phyloP scores from a whole-genome alignment of 2,113 vertebrate genomes.

The Podiceps cristatus region DNA sequence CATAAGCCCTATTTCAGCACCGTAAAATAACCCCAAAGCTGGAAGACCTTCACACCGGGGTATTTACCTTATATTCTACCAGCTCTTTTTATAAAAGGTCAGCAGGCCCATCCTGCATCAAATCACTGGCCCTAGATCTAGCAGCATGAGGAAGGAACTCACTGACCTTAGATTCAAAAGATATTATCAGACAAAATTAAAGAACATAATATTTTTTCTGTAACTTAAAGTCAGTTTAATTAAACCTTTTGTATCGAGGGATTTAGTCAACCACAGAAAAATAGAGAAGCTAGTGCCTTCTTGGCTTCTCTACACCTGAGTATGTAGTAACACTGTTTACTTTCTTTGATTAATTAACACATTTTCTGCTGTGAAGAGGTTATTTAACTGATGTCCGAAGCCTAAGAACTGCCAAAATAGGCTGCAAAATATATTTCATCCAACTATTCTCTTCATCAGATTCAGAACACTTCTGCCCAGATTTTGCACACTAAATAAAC shows the following conservation, averaged over 20 bases:
- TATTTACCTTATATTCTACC: not conserved
- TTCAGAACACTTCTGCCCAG: not conserved
- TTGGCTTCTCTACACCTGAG: not conserved
- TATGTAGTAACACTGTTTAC: not conserved
- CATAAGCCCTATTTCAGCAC: not conserved
- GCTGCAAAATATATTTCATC: not conserved
- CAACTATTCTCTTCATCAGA: not conserved
- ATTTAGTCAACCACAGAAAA: not conserved
- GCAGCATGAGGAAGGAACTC: not conserved
- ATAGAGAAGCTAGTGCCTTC: not conserved
- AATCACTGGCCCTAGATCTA: not conserved
- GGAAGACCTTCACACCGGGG: not conserved
- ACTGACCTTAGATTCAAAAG: not conserved
- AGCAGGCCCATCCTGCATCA: not conserved
- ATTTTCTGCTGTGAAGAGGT: not conserved
- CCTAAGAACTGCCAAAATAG: not conserved
- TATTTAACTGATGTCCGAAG: not conserved
- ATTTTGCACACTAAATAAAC: not conserved
- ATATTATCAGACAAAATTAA: not conserved
- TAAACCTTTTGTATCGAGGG: not conserved
- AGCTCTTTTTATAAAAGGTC: not conserved
- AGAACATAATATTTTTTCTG: not conserved
- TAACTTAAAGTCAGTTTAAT: not conserved
- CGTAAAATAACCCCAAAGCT: not conserved
- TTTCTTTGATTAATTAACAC: not conserved